These are phyloP conservation scores for Cyclophora punctaria DNA, from an alignment of 2,888 invertebrate genomes.

Conservation along the genomic window DNA sequence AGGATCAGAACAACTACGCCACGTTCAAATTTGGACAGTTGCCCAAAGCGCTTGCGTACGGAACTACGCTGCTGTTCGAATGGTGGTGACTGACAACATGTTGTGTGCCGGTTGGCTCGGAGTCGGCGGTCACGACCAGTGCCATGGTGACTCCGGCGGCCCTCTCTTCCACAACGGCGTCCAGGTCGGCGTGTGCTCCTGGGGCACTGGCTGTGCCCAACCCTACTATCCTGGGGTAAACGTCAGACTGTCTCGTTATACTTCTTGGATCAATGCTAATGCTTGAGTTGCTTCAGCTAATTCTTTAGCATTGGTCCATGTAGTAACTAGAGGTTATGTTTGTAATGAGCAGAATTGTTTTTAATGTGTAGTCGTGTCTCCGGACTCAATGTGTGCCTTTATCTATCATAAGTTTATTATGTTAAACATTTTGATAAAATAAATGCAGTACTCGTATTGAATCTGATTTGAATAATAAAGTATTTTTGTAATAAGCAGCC, in stretches of 20 bases:
- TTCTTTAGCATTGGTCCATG: background rate
- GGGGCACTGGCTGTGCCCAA: slow-evolving; percentile 30
- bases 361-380: too few relatives aligned
- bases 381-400: too few relatives aligned
- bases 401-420: too few relatives aligned
- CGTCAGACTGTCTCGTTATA: slow-evolving; percentile 33
- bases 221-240: slow-evolving; percentile 40
- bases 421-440: too few relatives aligned
- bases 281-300: slow-evolving; percentile 18
- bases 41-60: slow-evolving; percentile 28
- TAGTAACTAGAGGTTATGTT: too few relatives aligned
- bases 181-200: slow-evolving; percentile 40
- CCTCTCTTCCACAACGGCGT: slow-evolving; percentile 39
- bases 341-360: too few relatives aligned
- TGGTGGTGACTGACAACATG: slow-evolving; percentile 27
- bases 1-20: slow-evolving; percentile 28
- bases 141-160: slow-evolving; percentile 47
- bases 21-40: slow-evolving; percentile 33
- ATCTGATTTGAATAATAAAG: too few relatives aligned
- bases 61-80: slow-evolving; percentile 20
- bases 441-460: too few relatives aligned
- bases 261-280: slow-evolving; percentile 35
- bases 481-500: too few relatives aligned
- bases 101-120: slow-evolving; percentile 27
- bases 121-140: slow-evolving; percentile 51